phyloP scores from a whole-genome alignment of 2,888 invertebrate species.

The Lasioglossum oenotherae region DNA sequence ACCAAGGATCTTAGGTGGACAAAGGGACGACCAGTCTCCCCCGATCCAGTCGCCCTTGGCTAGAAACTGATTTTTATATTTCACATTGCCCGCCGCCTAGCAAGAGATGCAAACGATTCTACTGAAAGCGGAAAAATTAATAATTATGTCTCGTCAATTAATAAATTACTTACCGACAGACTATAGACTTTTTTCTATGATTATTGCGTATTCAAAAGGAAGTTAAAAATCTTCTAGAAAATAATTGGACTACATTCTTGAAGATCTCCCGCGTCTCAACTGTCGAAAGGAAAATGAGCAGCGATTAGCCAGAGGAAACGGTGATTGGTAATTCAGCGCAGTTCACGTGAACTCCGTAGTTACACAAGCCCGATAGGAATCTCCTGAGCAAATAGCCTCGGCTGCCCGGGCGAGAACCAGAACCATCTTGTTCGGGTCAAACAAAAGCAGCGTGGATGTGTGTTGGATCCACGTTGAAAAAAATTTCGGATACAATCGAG shows the following conservation, averaged over 20 bases:
- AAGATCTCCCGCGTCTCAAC: not conserved
- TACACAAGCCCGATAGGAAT: conserved; percentile 72
- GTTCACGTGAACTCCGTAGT: conserved; percentile 66
- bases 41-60: conserved; percentile 66
- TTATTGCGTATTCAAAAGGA: too few relatives aligned
- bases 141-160: too few relatives aligned
- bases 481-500: not conserved
- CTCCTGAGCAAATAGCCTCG: conserved; percentile 73
- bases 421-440: conserved; percentile 51
- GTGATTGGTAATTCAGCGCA: conserved; percentile 67
- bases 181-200: too few relatives aligned
- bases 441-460: conserved; percentile 71
- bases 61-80: conserved; percentile 71
- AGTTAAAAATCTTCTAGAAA: too few relatives aligned
- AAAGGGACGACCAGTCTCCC: conserved; percentile 81
- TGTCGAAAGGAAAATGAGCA: conserved; percentile 52
- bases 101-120: conserved; percentile 10
- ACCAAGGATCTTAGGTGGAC: conserved; percentile 74
- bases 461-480: conserved; percentile 56
- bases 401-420: conserved; percentile 46
- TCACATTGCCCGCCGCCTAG: conserved; percentile 11
- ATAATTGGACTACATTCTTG: too few relatives aligned
- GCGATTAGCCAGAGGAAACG: conserved; percentile 67
- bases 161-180: too few relatives aligned
- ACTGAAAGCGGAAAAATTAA: not conserved